Percentiles rank a stretch among this genome's conserved stretches.
Conservation (phyloP, 2,888 invertebrate genomes). For the Tenthredo notha region DNA sequence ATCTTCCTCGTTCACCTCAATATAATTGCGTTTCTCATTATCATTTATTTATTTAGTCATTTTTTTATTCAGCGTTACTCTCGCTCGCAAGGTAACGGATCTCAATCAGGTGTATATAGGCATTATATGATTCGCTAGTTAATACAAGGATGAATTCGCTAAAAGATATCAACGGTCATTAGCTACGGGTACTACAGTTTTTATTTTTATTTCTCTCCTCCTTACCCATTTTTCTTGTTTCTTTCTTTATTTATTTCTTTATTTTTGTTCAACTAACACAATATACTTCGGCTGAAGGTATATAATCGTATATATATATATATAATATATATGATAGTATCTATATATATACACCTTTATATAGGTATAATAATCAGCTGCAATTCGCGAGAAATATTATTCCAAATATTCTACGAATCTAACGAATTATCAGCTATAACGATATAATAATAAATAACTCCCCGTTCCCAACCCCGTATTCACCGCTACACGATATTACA, state of each 20-base stretch:
- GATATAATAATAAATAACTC: constrained; percentile 10
- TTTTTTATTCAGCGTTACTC: background rate
- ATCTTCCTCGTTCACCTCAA: background rate
- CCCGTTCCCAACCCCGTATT: constrained; percentile 9
- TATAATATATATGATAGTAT: background rate
- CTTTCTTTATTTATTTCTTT: background rate
- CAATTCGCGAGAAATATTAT: constrained; percentile 1
- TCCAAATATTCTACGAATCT: constrained; percentile 20
- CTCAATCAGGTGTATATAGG: background rate
- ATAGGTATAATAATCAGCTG: background rate
- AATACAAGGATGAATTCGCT: background rate
- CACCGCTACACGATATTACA: constrained; percentile 16
- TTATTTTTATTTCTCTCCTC: background rate
- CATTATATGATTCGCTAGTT: background rate
- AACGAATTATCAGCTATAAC: constrained; percentile 29
- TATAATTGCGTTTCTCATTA: background rate
- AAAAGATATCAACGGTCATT: background rate
- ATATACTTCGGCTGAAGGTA: background rate
- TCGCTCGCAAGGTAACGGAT: background rate
- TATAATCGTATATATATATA: constrained; percentile 25
- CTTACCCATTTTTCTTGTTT: background rate
- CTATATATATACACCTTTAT: background rate
- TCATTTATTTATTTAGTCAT: constrained; percentile 20
- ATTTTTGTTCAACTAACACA: constrained; percentile 1
- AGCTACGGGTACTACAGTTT: background rate